Base-by-base conservation (phyloP, 2,888 invertebrate species). In the Drosophila nr. perissopoda region DNA sequence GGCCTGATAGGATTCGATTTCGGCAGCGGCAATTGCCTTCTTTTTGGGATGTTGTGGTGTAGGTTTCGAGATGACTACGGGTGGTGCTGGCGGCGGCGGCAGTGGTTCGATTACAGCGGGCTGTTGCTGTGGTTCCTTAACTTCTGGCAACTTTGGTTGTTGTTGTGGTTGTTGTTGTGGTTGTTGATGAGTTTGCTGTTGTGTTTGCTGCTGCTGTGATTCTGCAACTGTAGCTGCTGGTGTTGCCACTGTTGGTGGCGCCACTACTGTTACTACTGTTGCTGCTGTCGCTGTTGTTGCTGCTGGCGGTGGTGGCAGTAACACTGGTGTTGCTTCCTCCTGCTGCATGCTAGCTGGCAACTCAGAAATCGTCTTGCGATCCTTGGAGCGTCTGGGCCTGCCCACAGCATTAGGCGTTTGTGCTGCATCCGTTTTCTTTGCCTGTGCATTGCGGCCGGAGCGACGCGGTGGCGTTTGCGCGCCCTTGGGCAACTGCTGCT, bases 361-460 rank as follows among this genome's bases (percentile, higher is more conserved):
- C 18, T 95, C 95, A 72, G 95, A 96, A 0, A 96, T 96, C 13
- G 94, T 93, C 83, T 96, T 94, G 58, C 96, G 94, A 74, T 95
- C 95, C 78, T 95, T 94, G 2, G 94, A 94, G 74, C 95, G 94
- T 70, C 95, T 94, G 3, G 93, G 94, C 7, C 95, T 95, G 64
- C 96, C 94, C 0, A 92, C 86, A 7, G 89, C 82, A 70, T 90
- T 91, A 5, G 78, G 38, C 13, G 79, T 40, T 34, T 75, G 78
- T 21, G 76, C 4, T 40, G 70, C 59, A 79, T 85, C 83, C 11
- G 83, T 42, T 54, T 91, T 88, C 75, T 92, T 92, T 1, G 92
- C 88, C 61, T 93, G 93, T 1, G 93, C 92, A 78, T 94, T 92
- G 21, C 93, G 89, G 1, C 92, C 92, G 0, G 93, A 93, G 10